Evolutionary conservation across 2,113 vertebrate genomes (phyloP), one percentile per base, ranked within the genome.

Genomic region (Sorex fumeus): DNA sequence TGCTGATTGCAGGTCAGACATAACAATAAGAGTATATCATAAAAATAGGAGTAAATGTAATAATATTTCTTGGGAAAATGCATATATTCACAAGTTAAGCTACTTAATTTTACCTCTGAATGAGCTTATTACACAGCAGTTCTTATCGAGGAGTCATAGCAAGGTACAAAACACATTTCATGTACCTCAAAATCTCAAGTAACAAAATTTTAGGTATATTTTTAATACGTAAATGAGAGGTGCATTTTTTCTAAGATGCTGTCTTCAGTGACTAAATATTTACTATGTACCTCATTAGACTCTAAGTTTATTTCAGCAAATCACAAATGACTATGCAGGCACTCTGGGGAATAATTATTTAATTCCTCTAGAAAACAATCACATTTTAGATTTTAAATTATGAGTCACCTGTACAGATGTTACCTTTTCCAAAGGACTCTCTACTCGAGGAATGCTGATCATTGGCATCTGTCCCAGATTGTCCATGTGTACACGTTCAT

Each of bases 361-460:
- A 47, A 82, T 81, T 67, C 57, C 72, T 95, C 30, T 72, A 84
- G n/a, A 36, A 62, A 91, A 85, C 45, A 78, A 62, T 45, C 0
- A 67, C 47, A 88, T 53, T 88, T 80, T 71, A 89, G 36, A 47
- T 88, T 92, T 92, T 79, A 40, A 93, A 88, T 81, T 67, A 64
- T 43, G 80, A 97, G 92, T 71, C 96, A 98, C 98, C 98, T 98
- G 98, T 40, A 98, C 95, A 80, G 97, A 98, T 78, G 98, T 98
- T 99, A 98, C 99, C 99, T 98, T 99, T 99, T 99, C 98, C 98
- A 99, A 97, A 57, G 99, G 98, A 96, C 98, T 99, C 97, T 99
- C 99, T 97, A 98, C 98, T 43, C 98, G 98, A 62, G 98, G 98
- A 91, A 99, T 98, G 98, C 98, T 98, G 97, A 99, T 97, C 97